Conservation (phyloP, 2,888 invertebrate species). For the Sphaerophoria rueppellii region DNA sequence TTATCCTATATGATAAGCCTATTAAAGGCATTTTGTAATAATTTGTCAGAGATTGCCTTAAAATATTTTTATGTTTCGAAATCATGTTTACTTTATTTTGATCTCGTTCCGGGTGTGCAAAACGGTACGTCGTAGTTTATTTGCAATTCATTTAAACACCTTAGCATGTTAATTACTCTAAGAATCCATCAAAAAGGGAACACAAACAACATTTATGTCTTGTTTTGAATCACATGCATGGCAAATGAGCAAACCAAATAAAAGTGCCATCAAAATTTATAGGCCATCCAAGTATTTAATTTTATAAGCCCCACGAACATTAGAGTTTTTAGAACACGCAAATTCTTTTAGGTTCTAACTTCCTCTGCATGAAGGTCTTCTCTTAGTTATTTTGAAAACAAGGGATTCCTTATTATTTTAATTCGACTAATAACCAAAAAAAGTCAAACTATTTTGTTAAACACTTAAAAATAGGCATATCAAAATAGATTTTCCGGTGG, state of each 20-base stretch:
- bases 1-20: too few species aligned
- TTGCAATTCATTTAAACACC: constrained; percentile 43
- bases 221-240: neutral
- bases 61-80: too few species aligned
- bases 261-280: constrained; percentile 11
- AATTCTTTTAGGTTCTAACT: neutral
- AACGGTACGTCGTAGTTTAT: too few species aligned
- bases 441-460: neutral
- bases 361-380: too few species aligned
- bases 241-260: constrained; percentile 5
- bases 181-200: neutral
- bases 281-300: constrained; percentile 2
- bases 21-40: too few species aligned
- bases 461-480: neutral
- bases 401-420: too few species aligned
- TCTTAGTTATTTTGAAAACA: too few species aligned
- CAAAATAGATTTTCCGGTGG: constrained; percentile 53
- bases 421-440: too few species aligned
- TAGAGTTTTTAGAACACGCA: neutral
- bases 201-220: constrained; percentile 6
- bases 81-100: too few species aligned
- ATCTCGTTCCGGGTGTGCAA: too few species aligned
- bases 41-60: too few species aligned
- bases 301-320: constrained; percentile 11
- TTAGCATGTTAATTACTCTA: neutral